Conservation (phyloP, 2,888 invertebrate species). For the Aspidiotus destructor region DNA sequence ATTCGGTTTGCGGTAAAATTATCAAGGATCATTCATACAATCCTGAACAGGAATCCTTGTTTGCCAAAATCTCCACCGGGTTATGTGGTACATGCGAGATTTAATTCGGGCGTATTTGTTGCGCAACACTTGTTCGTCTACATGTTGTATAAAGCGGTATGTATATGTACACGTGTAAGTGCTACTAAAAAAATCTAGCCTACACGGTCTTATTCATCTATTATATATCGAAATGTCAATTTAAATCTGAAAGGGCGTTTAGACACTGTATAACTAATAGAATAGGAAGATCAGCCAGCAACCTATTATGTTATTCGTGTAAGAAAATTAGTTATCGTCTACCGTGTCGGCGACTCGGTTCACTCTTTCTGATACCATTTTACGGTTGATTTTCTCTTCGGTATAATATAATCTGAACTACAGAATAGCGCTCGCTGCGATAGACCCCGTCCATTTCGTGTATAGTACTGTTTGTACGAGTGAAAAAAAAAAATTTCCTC, state of each 20-base stretch:
- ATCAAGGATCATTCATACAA: too few species aligned
- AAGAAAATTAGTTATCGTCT: conserved; percentile 24
- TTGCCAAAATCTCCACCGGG: too few species aligned
- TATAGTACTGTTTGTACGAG: conserved; percentile 8
- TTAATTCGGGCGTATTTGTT: too few species aligned
- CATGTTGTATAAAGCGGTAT: too few species aligned
- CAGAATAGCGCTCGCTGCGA: too few species aligned
- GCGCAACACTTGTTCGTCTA: too few species aligned
- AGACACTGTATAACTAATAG: conserved; percentile 24
- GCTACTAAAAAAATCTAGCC: too few species aligned
- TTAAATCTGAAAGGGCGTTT: conserved; percentile 30
- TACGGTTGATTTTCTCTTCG: conserved; percentile 29
- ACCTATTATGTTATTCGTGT: conserved; percentile 18
- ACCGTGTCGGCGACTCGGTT: conserved; percentile 26
- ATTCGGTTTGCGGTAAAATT: too few species aligned
- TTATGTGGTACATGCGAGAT: too few species aligned
- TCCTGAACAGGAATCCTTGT: too few species aligned
- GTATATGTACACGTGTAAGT: too few species aligned
- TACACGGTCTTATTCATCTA: background rate
- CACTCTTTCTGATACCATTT: conserved; percentile 27
- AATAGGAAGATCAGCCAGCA: conserved; percentile 19
- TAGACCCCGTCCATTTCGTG: too few species aligned
- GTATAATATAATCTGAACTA: background rate
- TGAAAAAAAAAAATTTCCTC: conserved; percentile 8
- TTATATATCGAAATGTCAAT: conserved; percentile 23